phyloP scores from a whole-genome alignment of 2,888 invertebrate genomes.

The Euclidia mi region DNA sequence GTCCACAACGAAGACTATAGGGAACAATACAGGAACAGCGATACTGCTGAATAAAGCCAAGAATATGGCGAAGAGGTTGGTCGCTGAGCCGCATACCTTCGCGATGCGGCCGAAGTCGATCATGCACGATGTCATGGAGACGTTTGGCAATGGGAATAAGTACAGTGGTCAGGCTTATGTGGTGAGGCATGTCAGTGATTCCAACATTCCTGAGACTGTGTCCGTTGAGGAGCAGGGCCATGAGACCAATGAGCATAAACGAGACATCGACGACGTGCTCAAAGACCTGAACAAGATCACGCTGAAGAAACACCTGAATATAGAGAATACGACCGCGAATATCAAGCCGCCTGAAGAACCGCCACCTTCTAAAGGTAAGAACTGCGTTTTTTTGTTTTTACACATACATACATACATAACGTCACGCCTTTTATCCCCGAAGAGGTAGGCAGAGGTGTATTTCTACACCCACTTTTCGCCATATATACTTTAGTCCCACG shows the following conservation, averaged over 20 bases:
- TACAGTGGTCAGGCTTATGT: conserved; percentile 75
- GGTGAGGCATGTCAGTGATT: conserved; percentile 80
- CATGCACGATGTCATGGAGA: conserved; percentile 88
- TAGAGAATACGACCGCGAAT: conserved; percentile 86
- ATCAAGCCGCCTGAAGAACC: conserved; percentile 81
- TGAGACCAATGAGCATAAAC: conserved; percentile 72
- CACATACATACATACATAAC: too few relatives aligned
- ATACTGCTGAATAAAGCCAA: conserved; percentile 85
- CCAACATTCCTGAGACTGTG: conserved; percentile 70
- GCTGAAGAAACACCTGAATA: conserved; percentile 82
- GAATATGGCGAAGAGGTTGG: conserved; percentile 82
- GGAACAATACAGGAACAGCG: conserved; percentile 82
- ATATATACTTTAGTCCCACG: too few relatives aligned
- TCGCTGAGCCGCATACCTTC: conserved; percentile 81
- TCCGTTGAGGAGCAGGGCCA: conserved; percentile 77
- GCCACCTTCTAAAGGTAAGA: conserved; percentile 71
- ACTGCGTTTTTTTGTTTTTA: too few relatives aligned
- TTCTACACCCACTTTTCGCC: too few relatives aligned
- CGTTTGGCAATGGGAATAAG: conserved; percentile 78
- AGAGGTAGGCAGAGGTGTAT: too few relatives aligned
- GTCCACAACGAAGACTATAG: conserved; percentile 80
- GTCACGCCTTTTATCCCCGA: too few relatives aligned
- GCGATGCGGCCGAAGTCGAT: conserved; percentile 81
- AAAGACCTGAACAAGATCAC: conserved; percentile 86
- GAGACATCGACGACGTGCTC: conserved; percentile 85